A percentile compares a stretch with the other conserved stretches of the same genome.
These are phyloP conservation scores for Arbacia lixula DNA, from an alignment of 53 echinoderm and acorn worm species.

Conservation along the genomic window DNA sequence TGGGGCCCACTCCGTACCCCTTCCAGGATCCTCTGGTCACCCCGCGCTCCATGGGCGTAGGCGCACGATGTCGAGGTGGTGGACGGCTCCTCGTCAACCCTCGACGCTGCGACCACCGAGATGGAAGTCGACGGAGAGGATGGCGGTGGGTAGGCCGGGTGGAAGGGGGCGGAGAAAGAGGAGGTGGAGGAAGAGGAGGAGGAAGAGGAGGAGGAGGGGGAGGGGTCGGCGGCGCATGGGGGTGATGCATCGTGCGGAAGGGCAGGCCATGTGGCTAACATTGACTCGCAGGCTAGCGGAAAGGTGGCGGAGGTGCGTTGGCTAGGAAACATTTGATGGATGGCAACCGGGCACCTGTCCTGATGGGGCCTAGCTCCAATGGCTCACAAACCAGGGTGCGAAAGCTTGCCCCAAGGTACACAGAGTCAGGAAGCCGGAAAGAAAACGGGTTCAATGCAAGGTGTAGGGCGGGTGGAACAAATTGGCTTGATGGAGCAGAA, in stretches of 20 bases:
- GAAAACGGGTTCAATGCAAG: background rate
- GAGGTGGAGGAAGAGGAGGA: background rate
- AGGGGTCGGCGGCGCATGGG: background rate
- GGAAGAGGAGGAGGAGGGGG: background rate
- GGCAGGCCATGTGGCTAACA: conserved; percentile 33
- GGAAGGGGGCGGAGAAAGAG: background rate
- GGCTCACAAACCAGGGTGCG: conserved; percentile 24
- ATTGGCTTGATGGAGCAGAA: no score
- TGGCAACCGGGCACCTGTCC: conserved; percentile 15
- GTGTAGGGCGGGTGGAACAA: no score
- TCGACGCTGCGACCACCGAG: background rate
- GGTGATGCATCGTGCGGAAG: conserved; percentile 37
- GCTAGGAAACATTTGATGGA: conserved; percentile 52
- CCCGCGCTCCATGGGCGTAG: background rate
- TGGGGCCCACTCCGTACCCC: conserved; percentile 11
- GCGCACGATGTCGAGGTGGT: background rate
- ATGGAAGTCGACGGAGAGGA: conserved; percentile 1
- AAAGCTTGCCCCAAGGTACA: conserved; percentile 10
- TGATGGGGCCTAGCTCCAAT: conserved; percentile 17
- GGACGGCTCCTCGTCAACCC: background rate
- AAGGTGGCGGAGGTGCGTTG: conserved; percentile 48
- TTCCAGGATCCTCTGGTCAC: background rate
- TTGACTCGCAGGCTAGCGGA: conserved; percentile 40
- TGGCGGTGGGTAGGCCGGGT: background rate
- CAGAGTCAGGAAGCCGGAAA: background rate